Base-by-base conservation (phyloP, 2,797 vertebrate genomes). In the Sternotherus odoratus region DNA sequence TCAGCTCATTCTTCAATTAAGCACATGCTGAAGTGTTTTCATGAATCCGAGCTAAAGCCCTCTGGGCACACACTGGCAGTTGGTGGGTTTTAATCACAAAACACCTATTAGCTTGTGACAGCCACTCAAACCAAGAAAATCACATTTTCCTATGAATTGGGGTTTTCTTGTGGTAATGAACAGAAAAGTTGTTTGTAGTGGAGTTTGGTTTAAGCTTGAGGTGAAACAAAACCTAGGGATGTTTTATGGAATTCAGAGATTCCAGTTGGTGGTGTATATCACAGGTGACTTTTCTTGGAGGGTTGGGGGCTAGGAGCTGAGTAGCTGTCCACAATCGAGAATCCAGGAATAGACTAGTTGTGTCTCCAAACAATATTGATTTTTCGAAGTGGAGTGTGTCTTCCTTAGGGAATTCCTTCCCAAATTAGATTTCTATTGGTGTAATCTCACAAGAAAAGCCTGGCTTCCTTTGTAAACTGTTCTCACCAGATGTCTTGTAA, bases 401-500 rank as follows among this genome's bases (percentile, higher is more conserved):
- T 89, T 33, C 90, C 89, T 93, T 94, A 86, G 94, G 91, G 95
- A 94, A 74, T 93, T 94, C 75, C 92, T 89, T 83, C 77, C 83
- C 87, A 94, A 75, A 96, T 97, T 96, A 88, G 86, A 50, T 80
- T 96, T 96, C 96, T 96, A 39, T 90, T 96, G 93, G 63, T 94
- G 23, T 85, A 95, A 93, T 96, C 91, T 96, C 82, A 82, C 75
- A 92, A 92, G 88, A 95, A 92, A 95, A 94, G 77, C 63, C n/a
- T 90, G 84, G 28, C 49, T 96, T 95, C 66, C 50, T 82, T 89
- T 95, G 90, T 92, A 96, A 95, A 89, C 87, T 79, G 28, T 86
- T 96, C 88, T 94, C 46, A 84, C 88, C 83, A 91, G 77, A 93
- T 95, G 92, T 92, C 90, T 95, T 96, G 93, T 97, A 97, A 96